Conservation (phyloP, 2,888 invertebrate genomes). For the Amphiduros pacificus region DNA sequence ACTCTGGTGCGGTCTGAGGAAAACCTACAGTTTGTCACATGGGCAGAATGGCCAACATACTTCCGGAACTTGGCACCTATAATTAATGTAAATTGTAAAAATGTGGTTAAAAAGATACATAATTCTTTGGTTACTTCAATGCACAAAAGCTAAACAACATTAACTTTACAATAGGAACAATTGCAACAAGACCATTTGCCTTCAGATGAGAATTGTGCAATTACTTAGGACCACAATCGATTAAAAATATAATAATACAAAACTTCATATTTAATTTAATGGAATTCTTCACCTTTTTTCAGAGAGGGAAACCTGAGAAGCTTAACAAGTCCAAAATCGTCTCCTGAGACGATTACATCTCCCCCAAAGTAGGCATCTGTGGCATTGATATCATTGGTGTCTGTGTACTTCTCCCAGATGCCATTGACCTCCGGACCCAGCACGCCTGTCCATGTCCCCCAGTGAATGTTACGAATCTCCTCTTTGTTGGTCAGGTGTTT, state of each 20-base stretch:
- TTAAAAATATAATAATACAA: too few species aligned
- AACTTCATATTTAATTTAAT: too few species aligned
- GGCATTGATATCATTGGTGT: conserved; percentile 59
- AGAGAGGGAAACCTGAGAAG: conserved; percentile 57
- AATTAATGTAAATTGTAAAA: too few species aligned
- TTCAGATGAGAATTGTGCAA: too few species aligned
- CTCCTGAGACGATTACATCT: conserved; percentile 54
- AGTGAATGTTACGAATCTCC: conserved; percentile 53
- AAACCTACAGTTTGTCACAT: conserved; percentile 61
- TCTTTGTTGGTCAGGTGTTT: conserved; percentile 56
- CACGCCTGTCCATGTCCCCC: conserved; percentile 57
- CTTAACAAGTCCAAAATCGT: conserved; percentile 60
- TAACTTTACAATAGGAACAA: too few species aligned
- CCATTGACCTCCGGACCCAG: conserved; percentile 57
- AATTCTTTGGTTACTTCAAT: too few species aligned
- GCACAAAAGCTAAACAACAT: too few species aligned
- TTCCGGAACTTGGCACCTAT: conserved; percentile 60
- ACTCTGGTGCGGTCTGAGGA: conserved; percentile 55
- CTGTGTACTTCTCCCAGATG: conserved; percentile 60
- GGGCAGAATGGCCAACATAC: conserved; percentile 61
- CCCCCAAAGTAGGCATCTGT: conserved; percentile 51
- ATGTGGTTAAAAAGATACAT: too few species aligned
- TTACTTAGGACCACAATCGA: too few species aligned
- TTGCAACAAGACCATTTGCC: too few species aligned
- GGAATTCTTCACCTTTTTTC: conserved; percentile 54